Percentiles rank a stretch among this genome's conserved stretches.
phyloP scores from a whole-genome alignment of 2,888 invertebrate genomes.

The Callosobruchus maculatus region DNA sequence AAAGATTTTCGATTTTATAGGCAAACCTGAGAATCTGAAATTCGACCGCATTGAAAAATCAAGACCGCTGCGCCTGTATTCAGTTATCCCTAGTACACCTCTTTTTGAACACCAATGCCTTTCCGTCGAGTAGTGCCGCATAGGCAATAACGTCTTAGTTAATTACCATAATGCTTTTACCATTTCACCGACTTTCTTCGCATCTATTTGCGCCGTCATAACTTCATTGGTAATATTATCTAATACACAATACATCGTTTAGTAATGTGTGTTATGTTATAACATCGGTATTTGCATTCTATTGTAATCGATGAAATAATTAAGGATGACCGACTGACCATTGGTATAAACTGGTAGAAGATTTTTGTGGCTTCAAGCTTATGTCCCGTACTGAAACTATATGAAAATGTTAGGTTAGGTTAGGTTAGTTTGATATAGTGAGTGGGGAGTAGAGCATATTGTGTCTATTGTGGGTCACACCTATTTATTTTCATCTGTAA shows the following conservation, averaged over 20 bases:
- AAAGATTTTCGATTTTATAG: too few species aligned
- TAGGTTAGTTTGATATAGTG: too few species aligned
- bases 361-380: background rate
- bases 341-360: background rate
- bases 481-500: too few species aligned
- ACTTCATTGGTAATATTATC: background rate
- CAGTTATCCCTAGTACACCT: background rate
- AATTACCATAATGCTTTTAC: background rate
- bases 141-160: background rate
- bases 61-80: too few species aligned
- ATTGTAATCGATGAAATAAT: background rate
- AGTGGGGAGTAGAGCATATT: too few species aligned
- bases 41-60: too few species aligned
- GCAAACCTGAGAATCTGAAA: too few species aligned
- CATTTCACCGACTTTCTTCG: background rate
- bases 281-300: background rate
- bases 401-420: too few species aligned
- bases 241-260: background rate
- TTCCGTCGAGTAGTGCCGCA: background rate
- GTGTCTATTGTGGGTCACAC: too few species aligned
- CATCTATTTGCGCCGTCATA: background rate
- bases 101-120: background rate
- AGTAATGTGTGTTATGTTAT: background rate
- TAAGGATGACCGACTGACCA: background rate
- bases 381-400: background rate